Base-by-base conservation (phyloP, 1,140 invertebrate genomes). In the Hypothenemus hampei region DNA sequence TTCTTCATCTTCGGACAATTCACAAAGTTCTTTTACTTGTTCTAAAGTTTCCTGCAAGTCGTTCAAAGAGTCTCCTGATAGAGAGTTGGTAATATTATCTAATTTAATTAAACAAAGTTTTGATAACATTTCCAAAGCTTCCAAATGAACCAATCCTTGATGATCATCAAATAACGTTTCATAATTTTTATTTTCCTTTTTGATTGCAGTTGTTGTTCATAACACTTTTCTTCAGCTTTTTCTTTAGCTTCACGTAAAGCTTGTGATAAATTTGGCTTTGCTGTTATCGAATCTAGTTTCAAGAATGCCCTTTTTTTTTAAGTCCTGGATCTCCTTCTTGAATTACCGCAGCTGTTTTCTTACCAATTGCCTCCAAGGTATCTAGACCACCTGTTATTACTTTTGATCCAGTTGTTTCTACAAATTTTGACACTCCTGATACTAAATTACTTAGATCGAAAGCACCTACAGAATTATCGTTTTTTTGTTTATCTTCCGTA, bases 301-400 rank as follows among this genome's bases (percentile, higher is more conserved):
- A 93, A 77, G 57, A 89, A 77, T 2, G 87, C 85, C 39, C 87
- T 64, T 91, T 93, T 67, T 89, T 90, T 44, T 83, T 85, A 7
- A 93, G 73, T 0, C 89, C 88, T 8, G 91, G 90, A 73, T 94
- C 91, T 53, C 89, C 88, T 51, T 93, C 91, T 72, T 93, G 90
- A 1, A 95, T 72, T 3, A 92, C 90, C 69, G 91, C 86, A 83
- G 94, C 91, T 0, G 93, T 94, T 68, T 94, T 94, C 65, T 93
- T 93, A 1, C 93, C 92, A 62, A 96, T 89, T 0, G 84, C 85
- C 70, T 96, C 93, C 44, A 96, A 71, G 0, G 92, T 93, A 70
- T 92, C 91, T 16, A 95, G 73, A 39, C 91, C 87, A 21, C 89
- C 86, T 13, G 81, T 78, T 50, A 94, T 79, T 1, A 94, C 84